Evolutionary conservation across 1,140 invertebrate genomes (phyloP), one percentile per base, ranked within the genome.

Genomic region (Oncopeltus fasciatus): DNA sequence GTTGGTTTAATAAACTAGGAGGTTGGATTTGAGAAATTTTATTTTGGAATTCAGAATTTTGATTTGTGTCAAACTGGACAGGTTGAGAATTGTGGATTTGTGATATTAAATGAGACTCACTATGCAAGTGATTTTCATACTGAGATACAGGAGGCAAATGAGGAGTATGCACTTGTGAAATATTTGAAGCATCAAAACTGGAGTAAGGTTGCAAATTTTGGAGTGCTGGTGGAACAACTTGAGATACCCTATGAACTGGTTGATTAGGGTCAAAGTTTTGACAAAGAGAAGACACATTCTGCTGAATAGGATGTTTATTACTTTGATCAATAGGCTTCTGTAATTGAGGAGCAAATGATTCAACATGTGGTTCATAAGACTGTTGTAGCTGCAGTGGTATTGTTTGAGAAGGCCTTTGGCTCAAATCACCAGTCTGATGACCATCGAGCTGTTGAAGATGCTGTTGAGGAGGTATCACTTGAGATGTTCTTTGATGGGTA

Each of bases 181-280:
- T 31, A 4, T 14, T 33, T 31, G 12, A 3, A 21, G 29, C 27
- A 12, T 31, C 29, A 33, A n/a, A 27, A n/a, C 27, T n/a, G n/a
- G n/a, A n/a, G n/a, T n/a, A n/a, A n/a, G n/a, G n/a, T 18, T 18
- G 16, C 18, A 21, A 28, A 31, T 28, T 29, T 24, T 38, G 58
- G 9, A 44, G 26, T 8, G 24, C 14, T 20, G 43, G 33, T 27
- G 33, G 58, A 47, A 27, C 21, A 24, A 56, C 44, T 26, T 61
- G 60, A 33, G 60, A 61, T 26, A 61, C 26, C 28, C 60, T 61
- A n/a, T 61, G 60, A 66, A 75, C 65, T 71, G 78, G 66, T 71
- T 78, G 69, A 72, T 78, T 62, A 60, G 59, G 14, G 14, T 38
- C 31, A 38, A 38, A 38, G 31, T 38, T 38, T 8, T 5, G 31